These are phyloP conservation scores for Picathartes gymnocephalus DNA, from an alignment of 2,113 vertebrate species.

Conservation along the genomic window DNA sequence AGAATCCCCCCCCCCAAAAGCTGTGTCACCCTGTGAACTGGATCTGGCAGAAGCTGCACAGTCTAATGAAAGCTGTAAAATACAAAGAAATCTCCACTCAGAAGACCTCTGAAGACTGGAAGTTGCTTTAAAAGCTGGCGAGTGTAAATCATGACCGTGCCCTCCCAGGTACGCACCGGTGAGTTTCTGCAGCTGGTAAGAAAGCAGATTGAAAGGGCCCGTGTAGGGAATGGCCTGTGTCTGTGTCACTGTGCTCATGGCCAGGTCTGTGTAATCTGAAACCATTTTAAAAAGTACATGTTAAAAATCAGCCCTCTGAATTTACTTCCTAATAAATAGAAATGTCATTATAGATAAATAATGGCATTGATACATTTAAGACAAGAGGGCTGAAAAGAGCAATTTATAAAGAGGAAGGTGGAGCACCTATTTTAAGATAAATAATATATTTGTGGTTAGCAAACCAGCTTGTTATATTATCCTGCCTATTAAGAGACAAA, in stretches of 20 bases:
- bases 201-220: constrained; percentile 87
- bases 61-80: neutral
- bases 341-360: neutral
- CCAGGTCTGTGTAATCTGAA: constrained; percentile 92
- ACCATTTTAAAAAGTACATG: neutral
- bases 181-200: constrained; percentile 85
- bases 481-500: neutral
- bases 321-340: neutral
- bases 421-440: neutral
- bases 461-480: neutral
- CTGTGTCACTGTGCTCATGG: constrained; percentile 94
- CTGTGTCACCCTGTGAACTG: neutral
- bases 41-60: neutral
- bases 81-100: neutral
- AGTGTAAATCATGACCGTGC: neutral
- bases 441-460: neutral
- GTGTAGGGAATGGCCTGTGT: constrained; percentile 91
- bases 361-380: neutral
- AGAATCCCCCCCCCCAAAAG: neutral
- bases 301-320: neutral
- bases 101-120: neutral
- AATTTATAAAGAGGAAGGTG: neutral
- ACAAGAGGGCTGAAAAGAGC: neutral
- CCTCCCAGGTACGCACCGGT: constrained; percentile 73
- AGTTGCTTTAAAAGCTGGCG: neutral